A percentile compares a stretch with the other conserved stretches of the same genome.
These are phyloP conservation scores for Salvelinus fontinalis DNA, from an alignment of 2,113 vertebrate species.

Conservation along the genomic window DNA sequence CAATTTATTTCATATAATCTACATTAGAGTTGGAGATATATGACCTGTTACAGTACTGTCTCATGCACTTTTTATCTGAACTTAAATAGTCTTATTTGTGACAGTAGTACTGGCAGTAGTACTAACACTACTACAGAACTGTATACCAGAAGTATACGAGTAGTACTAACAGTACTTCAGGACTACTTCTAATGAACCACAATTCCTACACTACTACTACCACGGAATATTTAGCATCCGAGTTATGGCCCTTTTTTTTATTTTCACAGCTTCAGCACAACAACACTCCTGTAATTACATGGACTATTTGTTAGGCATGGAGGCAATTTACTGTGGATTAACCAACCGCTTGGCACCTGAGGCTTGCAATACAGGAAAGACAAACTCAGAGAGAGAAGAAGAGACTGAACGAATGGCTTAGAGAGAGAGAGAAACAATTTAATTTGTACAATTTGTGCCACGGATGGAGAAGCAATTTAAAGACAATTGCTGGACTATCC, in stretches of 20 bases:
- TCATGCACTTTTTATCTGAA: neutral
- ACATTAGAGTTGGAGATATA: slow-evolving; percentile 4
- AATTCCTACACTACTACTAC: neutral
- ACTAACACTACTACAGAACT: too few species aligned
- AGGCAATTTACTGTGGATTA: slow-evolving; percentile 18
- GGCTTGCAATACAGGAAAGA: neutral
- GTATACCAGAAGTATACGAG: too few species aligned
- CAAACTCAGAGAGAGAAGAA: neutral
- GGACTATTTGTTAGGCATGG: neutral
- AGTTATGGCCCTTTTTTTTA: neutral
- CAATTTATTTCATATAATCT: slow-evolving; percentile 2
- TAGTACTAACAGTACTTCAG: neutral
- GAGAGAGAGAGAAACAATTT: neutral
- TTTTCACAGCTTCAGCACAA: neutral
- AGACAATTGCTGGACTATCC: slow-evolving; percentile 44
- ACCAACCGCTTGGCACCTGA: neutral
- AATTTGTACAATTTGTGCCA: slow-evolving; percentile 8
- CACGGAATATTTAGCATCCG: neutral
- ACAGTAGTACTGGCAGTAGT: too few species aligned
- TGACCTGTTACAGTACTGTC: neutral
- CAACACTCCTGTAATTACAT: slow-evolving; percentile 10
- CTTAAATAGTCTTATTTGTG: neutral
- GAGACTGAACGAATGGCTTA: neutral
- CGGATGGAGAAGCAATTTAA: slow-evolving; percentile 35
- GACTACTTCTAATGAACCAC: neutral